These are phyloP conservation scores for Sanderia malayensis DNA, from an alignment of 30 jellyfish, hydroid and myxozoan genomes.

Conservation along the genomic window DNA sequence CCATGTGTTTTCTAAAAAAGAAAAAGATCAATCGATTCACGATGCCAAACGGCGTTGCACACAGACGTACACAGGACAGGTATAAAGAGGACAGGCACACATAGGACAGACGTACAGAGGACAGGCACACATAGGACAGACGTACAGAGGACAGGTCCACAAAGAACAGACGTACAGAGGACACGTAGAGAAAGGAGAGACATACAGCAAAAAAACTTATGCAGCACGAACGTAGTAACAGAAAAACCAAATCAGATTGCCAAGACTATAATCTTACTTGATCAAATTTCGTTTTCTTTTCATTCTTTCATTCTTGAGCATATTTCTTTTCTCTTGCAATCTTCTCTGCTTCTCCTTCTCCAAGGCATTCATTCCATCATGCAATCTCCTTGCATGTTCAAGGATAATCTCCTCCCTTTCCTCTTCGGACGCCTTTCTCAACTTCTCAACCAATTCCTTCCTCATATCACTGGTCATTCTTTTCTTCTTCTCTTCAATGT, in stretches of 20 bases:
- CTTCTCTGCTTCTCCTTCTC: constrained; percentile 59
- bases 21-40: not conserved
- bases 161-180: too few relatives aligned
- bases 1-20: constrained; percentile 57
- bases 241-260: too few relatives aligned
- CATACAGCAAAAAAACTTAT: too few relatives aligned
- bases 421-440: constrained; percentile 60
- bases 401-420: constrained; percentile 69
- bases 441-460: constrained; percentile 58
- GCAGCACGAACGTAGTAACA: too few relatives aligned
- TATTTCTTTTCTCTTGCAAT: constrained; percentile 50
- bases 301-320: constrained; percentile 66
- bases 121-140: too few relatives aligned
- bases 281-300: constrained; percentile 57
- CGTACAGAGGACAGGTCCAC: too few relatives aligned
- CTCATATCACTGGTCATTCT: constrained; percentile 47
- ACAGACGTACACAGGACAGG: too few relatives aligned
- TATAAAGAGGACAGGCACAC: too few relatives aligned
- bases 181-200: too few relatives aligned
- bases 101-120: too few relatives aligned
- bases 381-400: constrained; percentile 73
- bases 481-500: constrained; percentile 56
- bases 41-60: too few relatives aligned
- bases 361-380: constrained; percentile 50
- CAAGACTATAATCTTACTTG: too few relatives aligned